Evolutionary conservation across 1,140 invertebrate genomes (phyloP).

Genomic region (Cotesia chilonis): DNA sequence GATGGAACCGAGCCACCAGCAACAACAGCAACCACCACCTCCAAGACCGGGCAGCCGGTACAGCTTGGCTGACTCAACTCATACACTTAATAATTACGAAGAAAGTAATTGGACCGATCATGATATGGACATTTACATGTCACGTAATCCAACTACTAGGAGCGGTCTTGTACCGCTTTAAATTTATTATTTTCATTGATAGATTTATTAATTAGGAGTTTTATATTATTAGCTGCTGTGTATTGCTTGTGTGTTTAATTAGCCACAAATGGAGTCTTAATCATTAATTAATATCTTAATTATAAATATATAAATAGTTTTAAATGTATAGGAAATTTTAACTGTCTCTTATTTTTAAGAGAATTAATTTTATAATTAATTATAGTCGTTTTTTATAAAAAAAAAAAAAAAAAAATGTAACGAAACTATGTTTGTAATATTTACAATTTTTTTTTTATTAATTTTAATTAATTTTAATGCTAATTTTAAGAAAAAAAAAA

Average conservation of each 20-base stretch:
- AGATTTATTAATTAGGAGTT: slow-evolving; percentile 31
- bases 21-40: slow-evolving; percentile 38
- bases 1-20: slow-evolving; percentile 52
- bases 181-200: slow-evolving; percentile 43
- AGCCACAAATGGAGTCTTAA: slow-evolving; percentile 14
- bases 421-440: too few species aligned
- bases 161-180: slow-evolving; percentile 85
- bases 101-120: slow-evolving; percentile 96
- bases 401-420: too few species aligned
- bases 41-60: slow-evolving; percentile 73
- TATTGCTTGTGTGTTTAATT: slow-evolving; percentile 36
- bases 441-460: too few species aligned
- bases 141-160: slow-evolving; percentile 85
- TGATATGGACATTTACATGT: slow-evolving; percentile 95
- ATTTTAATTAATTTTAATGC: too few species aligned
- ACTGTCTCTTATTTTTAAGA: too few species aligned
- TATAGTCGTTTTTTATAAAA: too few species aligned
- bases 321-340: too few species aligned
- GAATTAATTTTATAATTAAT: too few species aligned
- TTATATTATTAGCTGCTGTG: slow-evolving; percentile 46
- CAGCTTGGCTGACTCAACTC: slow-evolving; percentile 76
- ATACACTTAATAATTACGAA: slow-evolving; percentile 84
- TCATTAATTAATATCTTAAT: too few species aligned
- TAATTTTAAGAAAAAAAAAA: background rate
- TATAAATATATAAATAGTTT: too few species aligned